Percentiles rank a stretch among this genome's conserved stretches.
phyloP scores from a whole-genome alignment of 2,113 vertebrate genomes.

The Brachionichthys hirsutus region DNA sequence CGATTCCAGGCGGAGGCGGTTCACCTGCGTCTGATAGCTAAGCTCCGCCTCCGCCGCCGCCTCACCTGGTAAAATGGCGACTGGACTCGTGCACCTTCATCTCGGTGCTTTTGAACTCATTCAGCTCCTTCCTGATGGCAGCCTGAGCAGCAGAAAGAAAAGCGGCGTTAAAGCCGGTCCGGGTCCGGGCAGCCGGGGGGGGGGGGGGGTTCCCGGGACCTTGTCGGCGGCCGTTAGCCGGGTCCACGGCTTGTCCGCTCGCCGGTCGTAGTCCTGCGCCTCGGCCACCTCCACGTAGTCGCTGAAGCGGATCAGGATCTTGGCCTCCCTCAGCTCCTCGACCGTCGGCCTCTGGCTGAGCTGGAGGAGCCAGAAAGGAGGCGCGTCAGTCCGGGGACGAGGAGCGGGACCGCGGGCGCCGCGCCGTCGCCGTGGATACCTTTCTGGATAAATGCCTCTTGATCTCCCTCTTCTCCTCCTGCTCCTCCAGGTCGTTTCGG shows the following conservation, averaged over 20 bases:
- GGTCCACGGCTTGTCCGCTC: conserved; percentile 98
- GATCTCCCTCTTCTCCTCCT: conserved; percentile 97
- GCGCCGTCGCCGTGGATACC: too few species aligned
- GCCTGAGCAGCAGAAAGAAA: conserved; percentile 79
- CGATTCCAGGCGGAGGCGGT: too few species aligned
- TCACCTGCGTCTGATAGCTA: too few species aligned
- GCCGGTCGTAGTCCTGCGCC: conserved; percentile 95
- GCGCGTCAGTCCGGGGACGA: background rate
- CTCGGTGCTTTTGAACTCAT: conserved; percentile 99
- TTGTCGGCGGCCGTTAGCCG: conserved; percentile 95
- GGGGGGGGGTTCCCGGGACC: conserved; percentile 71
- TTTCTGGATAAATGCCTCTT: conserved; percentile 93
- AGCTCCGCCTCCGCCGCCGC: too few species aligned
- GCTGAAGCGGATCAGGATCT: conserved; percentile 98
- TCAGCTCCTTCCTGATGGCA: conserved; percentile 97
- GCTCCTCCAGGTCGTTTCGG: conserved; percentile 94
- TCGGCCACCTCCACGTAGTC: conserved; percentile 98
- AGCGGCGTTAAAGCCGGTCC: background rate
- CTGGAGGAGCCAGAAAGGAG: conserved; percentile 62
- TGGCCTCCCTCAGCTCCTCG: conserved; percentile 93
- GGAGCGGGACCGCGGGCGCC: too few species aligned
- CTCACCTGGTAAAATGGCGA: conserved; percentile 95
- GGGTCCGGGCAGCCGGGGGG: too few species aligned
- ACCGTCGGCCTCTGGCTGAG: conserved; percentile 96
- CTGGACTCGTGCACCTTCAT: conserved; percentile 99